Conservation (phyloP, 1,140 invertebrate species). For the Acromyrmex echinatior region DNA sequence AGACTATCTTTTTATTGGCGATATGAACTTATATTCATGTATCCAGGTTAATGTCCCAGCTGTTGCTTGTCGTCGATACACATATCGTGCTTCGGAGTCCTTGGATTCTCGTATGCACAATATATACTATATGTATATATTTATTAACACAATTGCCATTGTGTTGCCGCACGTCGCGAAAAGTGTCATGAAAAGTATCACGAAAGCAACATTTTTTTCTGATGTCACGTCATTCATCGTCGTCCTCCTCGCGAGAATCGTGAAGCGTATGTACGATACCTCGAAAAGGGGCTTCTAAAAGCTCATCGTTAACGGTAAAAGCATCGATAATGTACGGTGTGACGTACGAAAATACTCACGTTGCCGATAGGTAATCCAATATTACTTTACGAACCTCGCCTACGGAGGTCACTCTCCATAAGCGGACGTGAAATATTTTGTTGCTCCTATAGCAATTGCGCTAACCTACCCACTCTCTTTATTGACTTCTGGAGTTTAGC, state of each 20-base stretch:
- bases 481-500: slow-evolving; percentile 56
- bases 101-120: background rate
- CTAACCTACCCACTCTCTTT: slow-evolving; percentile 31
- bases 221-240: slow-evolving; percentile 27
- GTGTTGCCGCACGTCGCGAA: background rate
- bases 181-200: background rate
- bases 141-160: background rate
- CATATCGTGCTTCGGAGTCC: background rate
- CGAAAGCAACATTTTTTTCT: background rate
- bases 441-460: slow-evolving; percentile 23
- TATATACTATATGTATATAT: background rate
- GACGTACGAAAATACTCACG: slow-evolving; percentile 56
- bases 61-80: slow-evolving; percentile 36
- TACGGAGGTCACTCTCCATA: slow-evolving; percentile 12
- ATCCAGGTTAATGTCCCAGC: slow-evolving; percentile 44
- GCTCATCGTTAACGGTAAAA: slow-evolving; percentile 58
- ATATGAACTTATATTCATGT: slow-evolving; percentile 8
- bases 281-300: slow-evolving; percentile 36
- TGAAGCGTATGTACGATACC: slow-evolving; percentile 1
- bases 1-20: slow-evolving; percentile 9
- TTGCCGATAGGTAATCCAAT: slow-evolving; percentile 57
- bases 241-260: slow-evolving; percentile 22
- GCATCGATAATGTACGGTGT: slow-evolving; percentile 58
- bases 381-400: slow-evolving; percentile 48
- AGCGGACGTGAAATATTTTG: slow-evolving; percentile 48